Evolutionary conservation across 2,797 vertebrate species (phyloP), one percentile per base, ranked within the genome.

Genomic region (Tapirus indicus): DNA sequence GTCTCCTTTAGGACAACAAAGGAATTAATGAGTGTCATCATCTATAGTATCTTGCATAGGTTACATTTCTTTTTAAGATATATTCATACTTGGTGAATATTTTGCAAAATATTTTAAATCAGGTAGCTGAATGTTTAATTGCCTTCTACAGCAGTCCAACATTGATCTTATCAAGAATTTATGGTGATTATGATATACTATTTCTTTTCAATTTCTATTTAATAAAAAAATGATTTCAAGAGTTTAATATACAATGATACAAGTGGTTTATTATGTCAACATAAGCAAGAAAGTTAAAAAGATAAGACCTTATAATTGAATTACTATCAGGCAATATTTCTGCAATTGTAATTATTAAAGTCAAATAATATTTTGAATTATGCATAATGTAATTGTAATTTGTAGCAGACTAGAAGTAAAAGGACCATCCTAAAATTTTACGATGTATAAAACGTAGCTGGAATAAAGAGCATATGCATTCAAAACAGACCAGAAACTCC

Each of bases 31-130:
- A 74, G 16, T 79, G 3, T 23, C 41, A 44, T 82, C 27, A 64
- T 68, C n/a, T 62, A n/a, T 52, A 47, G 12, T 74, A 32, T 13
- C 38, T 80, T 66, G 35, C 32, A 69, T 9, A 38, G 25, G 16
- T 58, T 78, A 56, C 23, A 74, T 89, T 92, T 94, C 27, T 83
- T 96, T 80, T 64, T 58, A 90, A 87, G 62, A 47, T 88, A 64
- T 58, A 54, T 13, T 69, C 29, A 69, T n/a, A 14, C 4, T 62
- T 80, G 35, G 6, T 72, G 23, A 88, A 29, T 91, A 88, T 84
- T 96, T 86, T 82, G 1, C 4, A 93, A 79, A 87, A 64, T 79
- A 72, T 52, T 66, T 91, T 88, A 58, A 68, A n/a, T 79, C 66
- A 83, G 10, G 11, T 47, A 72, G 27, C 41, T 72, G 27, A 87